Percentiles rank a stretch among this genome's conserved stretches.
Evolutionary conservation across 2,888 invertebrate species (phyloP).

Genomic region (Apocheima hispidaria): DNA sequence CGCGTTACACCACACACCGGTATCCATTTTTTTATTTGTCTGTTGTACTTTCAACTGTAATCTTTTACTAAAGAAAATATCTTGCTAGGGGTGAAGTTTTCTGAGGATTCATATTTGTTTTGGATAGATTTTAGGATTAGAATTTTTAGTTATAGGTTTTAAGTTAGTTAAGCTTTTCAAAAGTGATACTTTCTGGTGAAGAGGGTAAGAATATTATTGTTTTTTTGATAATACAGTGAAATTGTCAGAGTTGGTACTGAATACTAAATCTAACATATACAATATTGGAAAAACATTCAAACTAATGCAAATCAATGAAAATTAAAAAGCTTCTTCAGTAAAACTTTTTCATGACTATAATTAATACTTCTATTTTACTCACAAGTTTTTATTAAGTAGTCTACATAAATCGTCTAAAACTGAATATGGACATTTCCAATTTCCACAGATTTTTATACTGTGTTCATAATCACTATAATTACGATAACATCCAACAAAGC

Average conservation of each 20-base stretch:
- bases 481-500: constrained; percentile 16
- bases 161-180: neutral
- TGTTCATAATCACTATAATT: constrained; percentile 2
- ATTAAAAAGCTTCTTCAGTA: neutral
- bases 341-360: neutral
- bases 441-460: neutral
- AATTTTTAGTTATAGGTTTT: neutral
- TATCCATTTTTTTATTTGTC: constrained; percentile 24
- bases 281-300: too few species aligned
- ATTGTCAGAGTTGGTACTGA: neutral
- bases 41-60: constrained; percentile 32
- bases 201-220: constrained; percentile 19
- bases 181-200: constrained; percentile 5
- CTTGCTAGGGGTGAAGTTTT: constrained; percentile 11
- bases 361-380: too few species aligned
- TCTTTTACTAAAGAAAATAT: neutral
- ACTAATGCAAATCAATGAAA: neutral
- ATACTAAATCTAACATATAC: too few species aligned
- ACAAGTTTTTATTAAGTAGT: neutral
- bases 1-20: constrained; percentile 24
- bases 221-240: neutral
- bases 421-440: neutral
- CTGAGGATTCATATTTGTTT: neutral
- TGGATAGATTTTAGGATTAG: neutral
- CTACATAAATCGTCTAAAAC: neutral